Evolutionary conservation across 2,797 vertebrate species (phyloP), one percentile per base, ranked within the genome.

Genomic region (Hozukius guyotensis): DNA sequence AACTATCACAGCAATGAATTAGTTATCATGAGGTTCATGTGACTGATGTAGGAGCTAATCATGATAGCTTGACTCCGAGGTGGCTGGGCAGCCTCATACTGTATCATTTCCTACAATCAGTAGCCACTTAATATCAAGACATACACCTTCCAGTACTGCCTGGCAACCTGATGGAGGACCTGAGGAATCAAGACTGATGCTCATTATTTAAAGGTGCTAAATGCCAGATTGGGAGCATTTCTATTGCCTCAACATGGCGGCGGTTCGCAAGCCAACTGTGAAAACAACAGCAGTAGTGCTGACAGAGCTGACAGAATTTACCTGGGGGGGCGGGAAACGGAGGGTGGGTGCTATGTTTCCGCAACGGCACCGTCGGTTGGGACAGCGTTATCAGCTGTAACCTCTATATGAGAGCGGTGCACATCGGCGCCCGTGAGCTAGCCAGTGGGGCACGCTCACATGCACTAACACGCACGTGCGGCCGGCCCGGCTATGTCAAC

Each of bases 91-190:
- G 59, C 62, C 64, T 38, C 84, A 57, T 13, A 69, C 73, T 64
- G 66, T 90, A 82, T 91, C 75, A 87, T 86, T 89, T 89, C 78
- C 83, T 70, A 69, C 83, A 87, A 92, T 92, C 88, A 91, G 83
- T 2, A 29, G 73, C 78, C 80, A 84, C 87, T 91, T 91, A 81
- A 83, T 87, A 86, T 87, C 65, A 77, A 87, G 80, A 81, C 81
- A 62, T 25, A 38, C 73, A 83, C 61, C 81, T 74, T 78, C 81
- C 57, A 83, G 62, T 2, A 27, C 78, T 74, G 75, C 84, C 77
- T 79, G 66, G 80, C 64, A 81, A 77, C 72, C 55, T 63, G 73
- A 76, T 38, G 24, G 63, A 81, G 42, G 73, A 83, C 67, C 76
- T 14, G 8, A 72, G 71, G 72, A 86, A 78, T 83, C 82, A 72